A percentile compares a stretch with the other conserved stretches of the same genome.
Conservation (phyloP, 2,113 vertebrate species). For the Colaptes auratus region DNA sequence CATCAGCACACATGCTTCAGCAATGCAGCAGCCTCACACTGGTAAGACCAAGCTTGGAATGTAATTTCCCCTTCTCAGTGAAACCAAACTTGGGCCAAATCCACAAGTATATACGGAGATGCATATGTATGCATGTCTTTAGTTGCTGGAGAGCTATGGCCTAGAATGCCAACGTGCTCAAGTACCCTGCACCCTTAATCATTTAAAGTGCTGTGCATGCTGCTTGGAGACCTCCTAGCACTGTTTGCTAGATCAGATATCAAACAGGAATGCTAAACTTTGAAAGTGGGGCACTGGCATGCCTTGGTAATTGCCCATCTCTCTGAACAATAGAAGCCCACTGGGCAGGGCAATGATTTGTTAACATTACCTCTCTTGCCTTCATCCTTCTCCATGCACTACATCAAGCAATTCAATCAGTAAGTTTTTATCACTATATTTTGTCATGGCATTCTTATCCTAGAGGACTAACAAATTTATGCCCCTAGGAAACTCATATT, state of each 20-base stretch:
- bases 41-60: not conserved
- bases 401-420: not conserved
- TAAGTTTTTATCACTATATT: not conserved
- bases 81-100: not conserved
- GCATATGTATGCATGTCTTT: not conserved
- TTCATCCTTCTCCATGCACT: not conserved
- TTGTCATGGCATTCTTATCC: not conserved
- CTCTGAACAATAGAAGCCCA: conserved; percentile 66
- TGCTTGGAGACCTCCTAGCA: conserved; percentile 65
- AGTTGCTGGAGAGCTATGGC: conserved; percentile 7
- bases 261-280: conserved; percentile 71
- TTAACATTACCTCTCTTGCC: conserved; percentile 39
- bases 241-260: conserved; percentile 72
- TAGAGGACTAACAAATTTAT: not conserved
- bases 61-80: not conserved
- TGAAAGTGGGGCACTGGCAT: conserved; percentile 57
- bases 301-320: conserved; percentile 71
- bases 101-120: not conserved
- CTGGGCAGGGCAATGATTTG: conserved; percentile 68
- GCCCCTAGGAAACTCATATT: not conserved
- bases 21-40: not conserved
- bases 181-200: conserved; percentile 44
- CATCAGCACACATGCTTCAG: not conserved
- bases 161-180: conserved; percentile 11
- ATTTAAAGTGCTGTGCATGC: conserved; percentile 48